Conservation (phyloP, 2,888 invertebrate genomes). For the Pyrocoelia pectoralis region DNA sequence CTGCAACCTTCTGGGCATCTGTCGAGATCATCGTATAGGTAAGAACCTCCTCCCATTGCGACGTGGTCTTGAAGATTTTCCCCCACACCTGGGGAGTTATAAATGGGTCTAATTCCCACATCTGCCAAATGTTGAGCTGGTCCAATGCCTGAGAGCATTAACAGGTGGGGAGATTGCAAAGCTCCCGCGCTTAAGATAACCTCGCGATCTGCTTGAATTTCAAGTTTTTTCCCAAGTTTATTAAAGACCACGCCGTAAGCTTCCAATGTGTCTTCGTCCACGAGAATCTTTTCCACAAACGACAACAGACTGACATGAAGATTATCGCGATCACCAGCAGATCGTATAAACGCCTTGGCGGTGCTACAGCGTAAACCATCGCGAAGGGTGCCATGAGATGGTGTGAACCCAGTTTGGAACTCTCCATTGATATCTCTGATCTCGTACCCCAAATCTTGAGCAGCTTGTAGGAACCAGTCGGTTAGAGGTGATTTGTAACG, state of each 20-base stretch:
- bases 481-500: constrained; percentile 74
- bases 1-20: constrained; percentile 64
- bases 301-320: constrained; percentile 77
- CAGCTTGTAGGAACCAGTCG: constrained; percentile 74
- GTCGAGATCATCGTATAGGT: constrained; percentile 70
- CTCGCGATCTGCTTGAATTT: constrained; percentile 73
- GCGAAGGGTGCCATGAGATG: constrained; percentile 78
- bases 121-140: constrained; percentile 69
- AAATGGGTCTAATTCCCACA: constrained; percentile 67
- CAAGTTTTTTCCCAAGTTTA: constrained; percentile 62
- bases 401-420: constrained; percentile 80
- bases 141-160: constrained; percentile 88
- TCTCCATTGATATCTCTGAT: constrained; percentile 79
- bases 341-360: constrained; percentile 81
- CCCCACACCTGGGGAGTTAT: constrained; percentile 77
- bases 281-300: constrained; percentile 72
- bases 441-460: constrained; percentile 73
- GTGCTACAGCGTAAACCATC: constrained; percentile 85
- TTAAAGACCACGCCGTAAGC: constrained; percentile 71
- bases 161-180: constrained; percentile 82
- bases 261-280: constrained; percentile 66
- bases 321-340: constrained; percentile 72
- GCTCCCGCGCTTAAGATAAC: constrained; percentile 87
- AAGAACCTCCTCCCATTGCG: constrained; percentile 80
- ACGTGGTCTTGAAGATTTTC: constrained; percentile 85